These are phyloP conservation scores for Megaleporinus macrocephalus DNA, from an alignment of 2,113 vertebrate genomes.

Conservation along the genomic window DNA sequence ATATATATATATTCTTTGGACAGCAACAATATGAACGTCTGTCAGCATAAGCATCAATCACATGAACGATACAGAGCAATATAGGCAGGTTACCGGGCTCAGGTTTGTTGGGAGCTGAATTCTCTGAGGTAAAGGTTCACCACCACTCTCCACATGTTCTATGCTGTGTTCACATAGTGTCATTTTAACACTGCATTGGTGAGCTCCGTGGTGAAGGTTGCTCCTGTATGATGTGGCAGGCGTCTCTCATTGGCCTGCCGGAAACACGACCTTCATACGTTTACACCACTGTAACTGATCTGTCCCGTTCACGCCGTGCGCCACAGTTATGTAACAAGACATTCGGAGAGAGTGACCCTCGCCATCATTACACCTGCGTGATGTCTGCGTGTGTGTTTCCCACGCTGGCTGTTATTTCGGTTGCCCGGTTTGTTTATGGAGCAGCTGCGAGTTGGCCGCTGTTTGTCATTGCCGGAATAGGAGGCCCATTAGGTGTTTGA, in stretches of 20 bases:
- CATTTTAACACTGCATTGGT: background rate
- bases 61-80: background rate
- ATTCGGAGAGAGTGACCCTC: background rate
- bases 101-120: background rate
- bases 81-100: background rate
- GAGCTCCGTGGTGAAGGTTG: background rate
- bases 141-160: background rate
- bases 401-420: background rate
- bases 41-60: no score
- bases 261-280: conserved; percentile 19
- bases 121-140: no score
- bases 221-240: background rate
- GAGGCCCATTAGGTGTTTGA: background rate
- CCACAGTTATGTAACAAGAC: conserved; percentile 33
- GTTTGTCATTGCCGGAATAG: conserved; percentile 1
- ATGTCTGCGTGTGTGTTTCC: conserved; percentile 8
- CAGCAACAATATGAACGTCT: no score
- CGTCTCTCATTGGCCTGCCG: background rate
- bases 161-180: background rate
- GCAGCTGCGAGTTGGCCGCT: conserved; percentile 1
- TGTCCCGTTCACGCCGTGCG: background rate
- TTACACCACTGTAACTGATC: background rate
- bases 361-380: conserved; percentile 10
- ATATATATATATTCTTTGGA: no score
- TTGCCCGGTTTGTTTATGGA: background rate